Percentiles rank a stretch among this genome's conserved stretches.
These are phyloP conservation scores for Drosophila putrida DNA, from an alignment of 2,888 invertebrate genomes.

Conservation along the genomic window DNA sequence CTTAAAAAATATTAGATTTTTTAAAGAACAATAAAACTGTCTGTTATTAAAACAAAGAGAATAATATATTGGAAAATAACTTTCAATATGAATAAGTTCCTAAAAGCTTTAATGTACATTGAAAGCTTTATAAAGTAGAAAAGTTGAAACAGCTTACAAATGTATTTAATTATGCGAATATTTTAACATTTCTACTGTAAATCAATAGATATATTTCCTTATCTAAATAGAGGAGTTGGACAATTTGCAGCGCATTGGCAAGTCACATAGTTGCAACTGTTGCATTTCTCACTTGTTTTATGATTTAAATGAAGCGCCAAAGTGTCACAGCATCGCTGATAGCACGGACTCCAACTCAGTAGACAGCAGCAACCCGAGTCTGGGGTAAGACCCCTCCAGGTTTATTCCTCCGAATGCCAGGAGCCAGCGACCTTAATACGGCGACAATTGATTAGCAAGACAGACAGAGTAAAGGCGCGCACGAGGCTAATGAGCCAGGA, in stretches of 20 bases:
- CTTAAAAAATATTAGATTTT: too few species aligned
- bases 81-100: too few species aligned
- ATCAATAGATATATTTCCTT: too few species aligned
- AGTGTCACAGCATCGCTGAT: constrained; percentile 65
- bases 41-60: too few species aligned
- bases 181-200: too few species aligned
- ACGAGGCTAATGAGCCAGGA: constrained; percentile 71
- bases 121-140: too few species aligned
- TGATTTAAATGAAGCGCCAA: constrained; percentile 70
- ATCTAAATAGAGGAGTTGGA: neutral
- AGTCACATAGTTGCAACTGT: constrained; percentile 7
- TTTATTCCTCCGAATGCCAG: constrained; percentile 16
- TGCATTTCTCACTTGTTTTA: constrained; percentile 51
- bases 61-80: too few species aligned
- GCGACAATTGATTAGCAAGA: constrained; percentile 75
- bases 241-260: constrained; percentile 21
- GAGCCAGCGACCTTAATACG: constrained; percentile 71
- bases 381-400: neutral
- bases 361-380: constrained; percentile 18
- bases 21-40: too few species aligned
- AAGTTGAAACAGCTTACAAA: too few species aligned
- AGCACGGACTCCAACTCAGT: constrained; percentile 27
- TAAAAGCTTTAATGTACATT: too few species aligned
- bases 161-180: too few species aligned
- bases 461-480: constrained; percentile 68